Base-by-base conservation (phyloP, 2,888 invertebrate genomes). In the Acronicta aceris region DNA sequence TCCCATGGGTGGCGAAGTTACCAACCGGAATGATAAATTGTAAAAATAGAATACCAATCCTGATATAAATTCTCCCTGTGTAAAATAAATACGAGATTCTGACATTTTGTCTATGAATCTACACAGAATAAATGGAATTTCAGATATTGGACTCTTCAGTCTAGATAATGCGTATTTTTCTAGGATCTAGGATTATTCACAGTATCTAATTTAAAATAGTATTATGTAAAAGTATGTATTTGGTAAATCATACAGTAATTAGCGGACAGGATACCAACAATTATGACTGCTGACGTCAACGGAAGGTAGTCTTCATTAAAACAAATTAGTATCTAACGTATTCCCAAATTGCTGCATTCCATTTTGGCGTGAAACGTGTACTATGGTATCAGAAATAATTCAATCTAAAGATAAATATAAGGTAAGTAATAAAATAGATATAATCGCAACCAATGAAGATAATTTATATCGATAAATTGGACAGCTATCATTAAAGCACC, bases 261-360 rank as follows among this genome's bases (percentile, higher is more conserved):
- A 77, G 73, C 63, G 67, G 67, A 75, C 77, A 75, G 79, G 83
- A 82, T 65, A 79, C 69, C 25, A 59, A 56, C 72, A 81, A 81
- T 84, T 77, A 78, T 60, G 55, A 38, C 49, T 55, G 60, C 53
- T 69, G 60, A 80, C 79, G 76, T 77, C 79, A 79, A 77, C 78
- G 76, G 83, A 81, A 76, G 78, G 74, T 58, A 53, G 57, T 65
- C 49, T 61, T 60, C 50, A 73, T 76, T 76, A 65, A 64, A 59
- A 68, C 51, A 65, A 67, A 71, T 51, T 59, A 65, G 45, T 58
- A 67, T 43, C 36, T 53, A 67, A 50, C 58, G 33, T n/a, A 46
- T 10, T 43, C 25, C 46, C 16, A 66, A 76, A 74, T 59, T 55
- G 38, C 41, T 49, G 30, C 48, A 58, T 58, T 54, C 50, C 27